Evolutionary conservation across 92 coral and sea anemone species (phyloP).

Genomic region (Montipora capitata): DNA sequence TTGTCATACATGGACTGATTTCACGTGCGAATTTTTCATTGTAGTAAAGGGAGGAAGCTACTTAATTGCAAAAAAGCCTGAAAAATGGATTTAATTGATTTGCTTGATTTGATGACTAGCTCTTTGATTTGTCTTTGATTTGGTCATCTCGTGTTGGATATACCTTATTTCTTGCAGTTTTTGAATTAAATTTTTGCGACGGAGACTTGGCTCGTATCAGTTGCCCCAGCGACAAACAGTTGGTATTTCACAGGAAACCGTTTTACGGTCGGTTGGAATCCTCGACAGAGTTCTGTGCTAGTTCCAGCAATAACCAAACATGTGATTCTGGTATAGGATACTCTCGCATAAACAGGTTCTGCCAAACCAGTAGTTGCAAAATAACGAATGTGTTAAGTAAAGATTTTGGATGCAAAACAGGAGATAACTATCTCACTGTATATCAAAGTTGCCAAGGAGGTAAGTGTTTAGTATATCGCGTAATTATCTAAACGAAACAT

Average conservation of each 20-base stretch:
- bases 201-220: conserved; percentile 57
- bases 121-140: no score
- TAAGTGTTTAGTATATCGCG: conserved; percentile 20
- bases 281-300: conserved; percentile 12
- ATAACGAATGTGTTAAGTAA: conserved; percentile 6
- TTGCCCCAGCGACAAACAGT: conserved; percentile 40
- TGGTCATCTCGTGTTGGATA: no score
- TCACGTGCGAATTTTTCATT: no score
- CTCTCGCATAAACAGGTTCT: neutral
- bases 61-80: no score
- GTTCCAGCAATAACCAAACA: neutral
- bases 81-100: no score
- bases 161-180: conserved; percentile 49
- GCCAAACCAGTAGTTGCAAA: neutral
- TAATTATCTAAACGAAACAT: no score
- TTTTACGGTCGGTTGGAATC: conserved; percentile 49
- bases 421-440: conserved; percentile 41
- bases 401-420: conserved; percentile 40
- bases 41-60: no score
- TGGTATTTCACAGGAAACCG: conserved; percentile 45
- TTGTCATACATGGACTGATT: no score
- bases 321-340: neutral
- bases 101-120: no score
- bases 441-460: conserved; percentile 75
- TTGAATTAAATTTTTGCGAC: conserved; percentile 57